Evolutionary conservation across 2,113 vertebrate species (phyloP), one percentile per base, ranked within the genome.

Genomic region (Sitta europaea): DNA sequence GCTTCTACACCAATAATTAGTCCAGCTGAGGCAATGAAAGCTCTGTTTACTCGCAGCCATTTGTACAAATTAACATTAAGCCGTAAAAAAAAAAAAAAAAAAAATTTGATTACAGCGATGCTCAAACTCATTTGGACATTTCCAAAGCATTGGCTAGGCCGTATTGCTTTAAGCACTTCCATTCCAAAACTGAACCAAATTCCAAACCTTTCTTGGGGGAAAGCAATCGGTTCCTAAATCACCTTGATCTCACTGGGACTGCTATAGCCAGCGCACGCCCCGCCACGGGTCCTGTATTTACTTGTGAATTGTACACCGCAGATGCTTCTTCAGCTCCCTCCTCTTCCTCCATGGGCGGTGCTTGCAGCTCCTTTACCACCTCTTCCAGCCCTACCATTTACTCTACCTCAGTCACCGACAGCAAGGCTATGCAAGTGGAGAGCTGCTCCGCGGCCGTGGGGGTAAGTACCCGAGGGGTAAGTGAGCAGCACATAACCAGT

Each of bases 311-410:
- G 97, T 99, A 98, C 99, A 99, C 99, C 98, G 97, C 99, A 99
- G 99, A 99, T 99, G 99, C 98, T 98, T 98, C 98, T 97, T 98
- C 98, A 98, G 98, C 98, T 99, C 98, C 98, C 98, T 99, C 99
- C 98, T 98, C 99, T 98, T 98, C 98, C 99, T 99, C 99, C 99
- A 99, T 98, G 98, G 99, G 99, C 98, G 99, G 99, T 99, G 99
- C 98, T 98, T 98, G 99, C 99, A 99, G 98, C 99, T 99, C 99
- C 99, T 99, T 99, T 99, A 98, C 99, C 98, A 99, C 98, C 98
- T 99, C 98, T 98, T 99, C 99, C 98, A 99, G 98, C 98, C 98
- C 99, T 98, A 98, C 98, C 98, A 98, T 98, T 98, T 99, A 98
- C 98, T 99, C 98, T 98, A 97, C 98, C 98, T 99, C 98, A 98